phyloP scores from a whole-genome alignment of 2,113 vertebrate genomes.

The Callithrix jacchus region DNA sequence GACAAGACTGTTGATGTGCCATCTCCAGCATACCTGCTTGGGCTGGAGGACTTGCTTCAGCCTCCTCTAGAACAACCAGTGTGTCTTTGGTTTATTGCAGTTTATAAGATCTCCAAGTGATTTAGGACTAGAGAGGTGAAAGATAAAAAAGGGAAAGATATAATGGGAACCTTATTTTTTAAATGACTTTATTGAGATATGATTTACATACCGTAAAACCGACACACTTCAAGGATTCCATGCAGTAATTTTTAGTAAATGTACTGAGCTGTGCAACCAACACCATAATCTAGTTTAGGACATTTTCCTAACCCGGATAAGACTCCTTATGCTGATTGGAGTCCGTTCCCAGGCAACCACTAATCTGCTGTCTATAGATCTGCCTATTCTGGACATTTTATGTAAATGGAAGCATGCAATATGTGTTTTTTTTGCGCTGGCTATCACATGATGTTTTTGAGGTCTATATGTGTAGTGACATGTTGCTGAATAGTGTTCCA shows the following conservation, averaged over 20 bases:
- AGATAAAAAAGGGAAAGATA: not conserved
- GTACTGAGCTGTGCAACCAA: no score
- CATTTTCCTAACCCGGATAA: not conserved
- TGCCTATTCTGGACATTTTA: not conserved
- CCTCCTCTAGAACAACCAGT: not conserved
- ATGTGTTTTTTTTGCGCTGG: not conserved
- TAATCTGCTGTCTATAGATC: rapidly evolving
- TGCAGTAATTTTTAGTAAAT: not conserved
- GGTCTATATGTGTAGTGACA: rapidly evolving
- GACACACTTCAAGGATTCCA: not conserved
- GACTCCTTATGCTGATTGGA: not conserved
- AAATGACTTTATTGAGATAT: not conserved
- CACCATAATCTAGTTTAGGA: not conserved
- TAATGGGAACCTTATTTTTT: not conserved
- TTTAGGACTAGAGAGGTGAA: not conserved
- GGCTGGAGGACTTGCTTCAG: not conserved
- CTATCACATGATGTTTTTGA: no score
- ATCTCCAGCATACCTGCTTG: not conserved
- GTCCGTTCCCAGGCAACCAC: not conserved
- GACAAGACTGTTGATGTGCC: rapidly evolving
- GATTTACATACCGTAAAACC: not conserved
- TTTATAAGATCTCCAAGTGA: not conserved
- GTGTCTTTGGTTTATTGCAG: not conserved
- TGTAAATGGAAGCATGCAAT: rapidly evolving
- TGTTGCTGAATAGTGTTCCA: not conserved